Conservation (phyloP, 2,888 invertebrate species). For the Yponomeuta cagnagella region DNA sequence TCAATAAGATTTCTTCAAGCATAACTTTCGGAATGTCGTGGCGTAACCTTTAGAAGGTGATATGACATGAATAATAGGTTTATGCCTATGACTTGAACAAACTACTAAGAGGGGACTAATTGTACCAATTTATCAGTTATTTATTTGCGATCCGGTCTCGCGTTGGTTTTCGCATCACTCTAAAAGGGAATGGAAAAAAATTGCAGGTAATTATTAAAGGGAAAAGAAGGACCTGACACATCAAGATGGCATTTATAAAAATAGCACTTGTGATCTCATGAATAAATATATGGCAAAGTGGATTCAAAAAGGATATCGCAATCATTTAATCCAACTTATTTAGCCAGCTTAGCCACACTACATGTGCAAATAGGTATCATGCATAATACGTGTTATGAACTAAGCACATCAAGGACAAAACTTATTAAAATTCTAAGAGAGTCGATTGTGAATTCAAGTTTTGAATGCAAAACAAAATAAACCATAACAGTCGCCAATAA, state of each 20-base stretch:
- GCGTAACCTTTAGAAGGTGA: neutral
- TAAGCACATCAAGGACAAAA: no score
- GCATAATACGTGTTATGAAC: neutral
- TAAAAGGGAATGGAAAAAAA: conserved; percentile 1
- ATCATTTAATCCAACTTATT: neutral
- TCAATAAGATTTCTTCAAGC: neutral
- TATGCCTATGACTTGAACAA: neutral
- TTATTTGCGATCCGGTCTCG: conserved; percentile 8
- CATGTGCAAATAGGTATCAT: neutral
- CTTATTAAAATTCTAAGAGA: no score
- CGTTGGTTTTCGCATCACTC: conserved; percentile 8
- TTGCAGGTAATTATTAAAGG: neutral
- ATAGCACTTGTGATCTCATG: neutral
- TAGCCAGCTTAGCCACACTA: neutral
- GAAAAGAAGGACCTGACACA: neutral
- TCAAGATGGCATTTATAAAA: conserved; percentile 7
- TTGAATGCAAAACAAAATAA: no score
- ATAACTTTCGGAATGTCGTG: neutral
- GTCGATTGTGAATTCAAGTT: no score
- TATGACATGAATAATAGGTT: neutral
- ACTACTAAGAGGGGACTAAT: conserved; percentile 7
- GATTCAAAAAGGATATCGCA: conserved; percentile 1
- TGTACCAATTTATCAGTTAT: conserved; percentile 13
- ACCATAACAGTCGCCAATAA: no score
- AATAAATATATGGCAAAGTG: conserved; percentile 1